A percentile compares a stretch with the other conserved stretches of the same genome.
These are phyloP conservation scores for Cephonodes hylas DNA, from an alignment of 2,888 invertebrate genomes.

Conservation along the genomic window DNA sequence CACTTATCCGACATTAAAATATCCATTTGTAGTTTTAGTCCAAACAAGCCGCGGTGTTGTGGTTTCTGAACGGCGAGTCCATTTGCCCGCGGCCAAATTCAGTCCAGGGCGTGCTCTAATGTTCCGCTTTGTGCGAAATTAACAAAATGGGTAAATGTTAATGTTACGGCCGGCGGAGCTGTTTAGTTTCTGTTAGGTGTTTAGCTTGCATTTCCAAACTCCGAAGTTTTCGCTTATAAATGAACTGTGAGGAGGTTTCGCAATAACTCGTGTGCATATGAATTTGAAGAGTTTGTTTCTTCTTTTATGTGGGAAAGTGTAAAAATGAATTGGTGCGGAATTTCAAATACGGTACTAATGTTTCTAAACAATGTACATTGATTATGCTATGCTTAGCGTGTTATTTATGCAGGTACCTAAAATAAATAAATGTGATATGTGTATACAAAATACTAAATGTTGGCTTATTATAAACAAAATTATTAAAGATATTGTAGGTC, in stretches of 20 bases:
- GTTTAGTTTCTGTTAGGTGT: conserved; percentile 23
- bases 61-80: conserved; percentile 52
- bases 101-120: conserved; percentile 51
- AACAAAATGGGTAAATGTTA: conserved; percentile 53
- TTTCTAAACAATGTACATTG: too few species aligned
- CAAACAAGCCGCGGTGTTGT: conserved; percentile 51
- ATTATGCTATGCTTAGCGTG: too few species aligned
- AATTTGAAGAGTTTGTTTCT: too few species aligned
- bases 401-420: too few species aligned
- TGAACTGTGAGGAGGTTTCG: not conserved
- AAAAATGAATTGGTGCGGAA: too few species aligned
- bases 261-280: too few species aligned
- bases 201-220: not conserved
- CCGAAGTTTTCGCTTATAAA: not conserved
- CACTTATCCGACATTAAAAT: conserved; percentile 38
- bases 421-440: too few species aligned
- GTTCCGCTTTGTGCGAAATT: conserved; percentile 54
- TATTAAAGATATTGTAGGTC: too few species aligned
- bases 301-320: too few species aligned
- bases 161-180: conserved; percentile 28
- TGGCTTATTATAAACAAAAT: too few species aligned
- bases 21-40: conserved; percentile 54
- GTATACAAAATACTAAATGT: too few species aligned
- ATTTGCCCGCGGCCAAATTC: conserved; percentile 61
- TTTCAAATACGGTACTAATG: too few species aligned